phyloP scores from a whole-genome alignment of 2,113 vertebrate species.

The Nycticorax nycticorax region DNA sequence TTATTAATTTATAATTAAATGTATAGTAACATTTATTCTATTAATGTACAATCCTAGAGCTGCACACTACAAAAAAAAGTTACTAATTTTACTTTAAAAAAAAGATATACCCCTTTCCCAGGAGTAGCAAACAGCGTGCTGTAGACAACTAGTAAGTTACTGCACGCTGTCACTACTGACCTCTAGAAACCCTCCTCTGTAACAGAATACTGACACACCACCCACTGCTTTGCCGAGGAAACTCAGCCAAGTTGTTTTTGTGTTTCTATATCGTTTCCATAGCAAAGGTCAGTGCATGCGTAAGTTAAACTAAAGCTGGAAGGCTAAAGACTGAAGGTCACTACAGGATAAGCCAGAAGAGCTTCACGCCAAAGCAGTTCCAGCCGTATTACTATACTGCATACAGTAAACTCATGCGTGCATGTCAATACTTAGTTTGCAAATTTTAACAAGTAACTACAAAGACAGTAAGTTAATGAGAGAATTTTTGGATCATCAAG shows the following conservation, averaged over 20 bases:
- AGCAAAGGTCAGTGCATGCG: constrained; percentile 85
- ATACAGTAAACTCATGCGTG: neutral
- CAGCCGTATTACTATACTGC: constrained; percentile 4
- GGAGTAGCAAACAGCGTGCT: neutral
- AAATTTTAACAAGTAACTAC: neutral
- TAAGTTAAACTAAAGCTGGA: constrained; percentile 83
- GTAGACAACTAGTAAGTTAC: constrained; percentile 40
- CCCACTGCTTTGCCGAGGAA: constrained; percentile 71
- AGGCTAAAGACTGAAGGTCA: constrained; percentile 85
- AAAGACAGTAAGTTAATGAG: neutral
- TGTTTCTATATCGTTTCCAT: constrained; percentile 92
- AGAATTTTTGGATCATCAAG: neutral
- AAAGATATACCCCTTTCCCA: neutral
- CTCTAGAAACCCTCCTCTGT: constrained; percentile 70
- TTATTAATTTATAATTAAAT: too few species aligned
- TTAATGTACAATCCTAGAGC: neutral
- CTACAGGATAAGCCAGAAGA: constrained; percentile 66
- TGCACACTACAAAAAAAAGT: neutral
- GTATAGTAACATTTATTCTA: constrained; percentile 62
- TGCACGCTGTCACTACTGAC: constrained; percentile 46
- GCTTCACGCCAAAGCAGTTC: constrained; percentile 32
- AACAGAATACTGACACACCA: constrained; percentile 80
- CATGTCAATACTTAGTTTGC: neutral
- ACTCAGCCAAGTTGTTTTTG: constrained; percentile 86
- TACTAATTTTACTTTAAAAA: neutral